Conservation (phyloP, 30 jellyfish, hydroid and myxozoan genomes). For the Nemopilema nomurai region DNA sequence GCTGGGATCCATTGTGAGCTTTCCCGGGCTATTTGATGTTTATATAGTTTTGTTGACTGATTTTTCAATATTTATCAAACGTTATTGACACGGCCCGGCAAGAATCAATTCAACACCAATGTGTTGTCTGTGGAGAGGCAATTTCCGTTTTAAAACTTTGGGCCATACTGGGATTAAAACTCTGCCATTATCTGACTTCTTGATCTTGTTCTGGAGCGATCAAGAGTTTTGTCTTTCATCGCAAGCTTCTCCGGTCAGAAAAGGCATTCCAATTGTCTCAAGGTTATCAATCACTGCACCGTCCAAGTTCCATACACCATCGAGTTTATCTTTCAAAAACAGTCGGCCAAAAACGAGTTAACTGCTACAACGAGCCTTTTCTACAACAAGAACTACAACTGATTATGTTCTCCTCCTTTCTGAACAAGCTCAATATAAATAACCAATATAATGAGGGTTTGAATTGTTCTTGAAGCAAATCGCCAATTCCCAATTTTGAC, state of each 20-base stretch:
- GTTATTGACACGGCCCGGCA: constrained; percentile 55
- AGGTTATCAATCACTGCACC: background rate
- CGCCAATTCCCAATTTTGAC: background rate
- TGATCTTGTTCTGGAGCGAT: background rate
- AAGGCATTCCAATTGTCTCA: background rate
- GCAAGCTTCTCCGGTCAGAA: background rate
- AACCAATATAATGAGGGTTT: background rate
- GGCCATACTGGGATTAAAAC: background rate
- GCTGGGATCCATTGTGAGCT: constrained; percentile 46
- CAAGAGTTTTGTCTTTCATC: background rate
- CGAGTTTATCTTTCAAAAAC: background rate
- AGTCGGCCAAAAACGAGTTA: background rate
- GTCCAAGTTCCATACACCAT: background rate
- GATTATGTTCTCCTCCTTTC: background rate
- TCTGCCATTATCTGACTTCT: background rate
- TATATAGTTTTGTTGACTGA: constrained; percentile 4
- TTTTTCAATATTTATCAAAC: constrained; percentile 30
- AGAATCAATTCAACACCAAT: constrained; percentile 18
- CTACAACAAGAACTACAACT: background rate
- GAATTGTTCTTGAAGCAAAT: background rate
- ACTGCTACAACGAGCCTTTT: background rate
- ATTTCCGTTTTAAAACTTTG: constrained; percentile 33
- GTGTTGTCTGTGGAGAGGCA: constrained; percentile 48
- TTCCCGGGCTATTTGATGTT: constrained; percentile 24
- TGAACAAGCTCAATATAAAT: background rate